Conservation (phyloP, 2,113 vertebrate species). For the Poicephalus meyeri region DNA sequence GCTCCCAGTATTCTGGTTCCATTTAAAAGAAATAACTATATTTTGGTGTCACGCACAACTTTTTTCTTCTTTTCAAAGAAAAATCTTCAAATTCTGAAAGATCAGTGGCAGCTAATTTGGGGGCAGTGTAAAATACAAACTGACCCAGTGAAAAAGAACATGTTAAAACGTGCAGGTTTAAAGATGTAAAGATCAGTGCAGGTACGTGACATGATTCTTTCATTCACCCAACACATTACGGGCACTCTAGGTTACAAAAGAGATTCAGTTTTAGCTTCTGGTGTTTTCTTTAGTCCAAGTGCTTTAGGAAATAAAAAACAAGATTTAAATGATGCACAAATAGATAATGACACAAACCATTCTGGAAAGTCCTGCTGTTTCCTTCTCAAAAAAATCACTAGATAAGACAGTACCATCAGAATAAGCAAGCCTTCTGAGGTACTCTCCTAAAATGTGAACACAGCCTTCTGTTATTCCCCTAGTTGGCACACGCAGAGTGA, state of each 20-base stretch:
- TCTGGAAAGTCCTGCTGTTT: background rate
- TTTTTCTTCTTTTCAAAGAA: background rate
- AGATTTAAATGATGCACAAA: background rate
- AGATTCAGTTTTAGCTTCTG: background rate
- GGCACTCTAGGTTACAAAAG: background rate
- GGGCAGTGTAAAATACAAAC: background rate
- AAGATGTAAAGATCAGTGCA: background rate
- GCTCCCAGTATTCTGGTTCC: background rate
- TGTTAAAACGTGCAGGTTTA: background rate
- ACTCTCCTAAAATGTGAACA: background rate
- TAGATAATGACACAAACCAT: background rate
- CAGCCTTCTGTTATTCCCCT: background rate
- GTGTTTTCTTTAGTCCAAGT: background rate
- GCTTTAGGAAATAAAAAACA: background rate
- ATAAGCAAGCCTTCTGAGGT: background rate
- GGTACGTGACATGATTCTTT: fast-evolving
- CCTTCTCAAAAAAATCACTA: background rate
- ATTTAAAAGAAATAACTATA: background rate
- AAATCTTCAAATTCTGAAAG: background rate
- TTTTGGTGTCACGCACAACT: background rate
- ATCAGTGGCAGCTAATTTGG: background rate
- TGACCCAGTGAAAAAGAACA: background rate
- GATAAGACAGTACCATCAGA: background rate
- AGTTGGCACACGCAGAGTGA: background rate
- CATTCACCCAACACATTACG: background rate